These are phyloP conservation scores for Marasmarcha lunaedactyla DNA, from an alignment of 2,888 invertebrate genomes.

Conservation along the genomic window DNA sequence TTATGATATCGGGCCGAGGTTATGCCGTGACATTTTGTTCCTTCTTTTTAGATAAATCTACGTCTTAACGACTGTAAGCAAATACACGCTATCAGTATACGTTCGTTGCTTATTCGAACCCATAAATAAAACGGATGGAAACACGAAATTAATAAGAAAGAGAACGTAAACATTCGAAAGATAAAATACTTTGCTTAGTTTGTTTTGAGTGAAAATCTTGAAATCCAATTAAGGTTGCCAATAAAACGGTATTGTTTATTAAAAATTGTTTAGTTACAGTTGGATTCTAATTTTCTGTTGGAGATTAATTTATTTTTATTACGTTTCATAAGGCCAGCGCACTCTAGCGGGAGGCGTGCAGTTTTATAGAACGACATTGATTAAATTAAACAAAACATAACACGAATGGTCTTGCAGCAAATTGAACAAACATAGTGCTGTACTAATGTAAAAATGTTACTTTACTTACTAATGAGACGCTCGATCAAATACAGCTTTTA, in stretches of 20 bases:
- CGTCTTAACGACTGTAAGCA: constrained; percentile 63
- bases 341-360: too few relatives aligned
- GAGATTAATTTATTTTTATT: too few relatives aligned
- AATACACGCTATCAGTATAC: constrained; percentile 64
- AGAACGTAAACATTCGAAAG: constrained; percentile 34
- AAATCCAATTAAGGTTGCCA: neutral
- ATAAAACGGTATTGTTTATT: constrained; percentile 1
- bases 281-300: neutral
- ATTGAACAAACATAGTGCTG: too few relatives aligned
- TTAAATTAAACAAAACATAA: too few relatives aligned
- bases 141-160: constrained; percentile 62
- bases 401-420: too few relatives aligned
- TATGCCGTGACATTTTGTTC: constrained; percentile 58
- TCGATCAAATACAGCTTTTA: too few relatives aligned
- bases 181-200: constrained; percentile 31
- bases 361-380: too few relatives aligned
- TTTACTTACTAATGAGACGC: too few relatives aligned
- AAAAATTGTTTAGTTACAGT: neutral
- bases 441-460: too few relatives aligned
- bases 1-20: constrained; percentile 51
- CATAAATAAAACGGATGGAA: constrained; percentile 61
- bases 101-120: constrained; percentile 64
- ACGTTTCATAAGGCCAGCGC: too few relatives aligned
- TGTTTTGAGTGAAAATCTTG: constrained; percentile 14
- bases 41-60: constrained; percentile 67